Evolutionary conservation across 2,888 invertebrate species (phyloP), one percentile per base, ranked within the genome.

Genomic region (Ophraella communa): DNA sequence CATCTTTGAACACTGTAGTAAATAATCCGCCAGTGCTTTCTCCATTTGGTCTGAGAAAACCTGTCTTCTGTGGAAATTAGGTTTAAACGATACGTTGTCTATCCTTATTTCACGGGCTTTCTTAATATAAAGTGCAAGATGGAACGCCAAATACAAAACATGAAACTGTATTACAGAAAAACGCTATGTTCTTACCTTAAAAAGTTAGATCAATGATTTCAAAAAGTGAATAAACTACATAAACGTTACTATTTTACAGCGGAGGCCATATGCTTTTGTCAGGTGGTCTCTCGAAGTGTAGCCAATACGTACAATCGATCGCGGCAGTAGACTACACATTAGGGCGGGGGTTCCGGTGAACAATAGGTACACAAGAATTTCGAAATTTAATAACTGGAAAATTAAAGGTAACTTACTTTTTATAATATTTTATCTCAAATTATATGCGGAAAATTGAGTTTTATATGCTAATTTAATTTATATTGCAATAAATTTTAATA

Each of bases 41-140:
- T 27, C 23, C 56, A 56, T 56, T 56, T 56, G 56, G 42, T 56
- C 56, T 44, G 45, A 44, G 27, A 44, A 56, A 42, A 56, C 56
- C 45, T 56, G 55, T 45, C 27, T 45, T 56, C 45, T 42, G 24
- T 56, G 42, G 24, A 56, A 56, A 14, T 45, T 53, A 17, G 35
- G 53, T 53, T 53, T 53, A 23, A 44, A 30, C 23, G 17, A 39
- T 14, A 14, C 5, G n/a, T 7, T 51, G 51, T 23, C 27, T 51
- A 24, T 51, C 11, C 51, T 8, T 1, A 51, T 51, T 51, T 51
- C 51, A 23, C 21, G 21, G 24, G 51, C 24, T 2, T 27, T 51
- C 51, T 51, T 21, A 23, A 51, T 23, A 51, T 27, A 24, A 17
- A 24, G 56, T 44, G n/a, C 24, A 44, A 56, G 45, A 53, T 18